Base-by-base conservation (phyloP, 2,113 vertebrate species). In the Antigone vipio region DNA sequence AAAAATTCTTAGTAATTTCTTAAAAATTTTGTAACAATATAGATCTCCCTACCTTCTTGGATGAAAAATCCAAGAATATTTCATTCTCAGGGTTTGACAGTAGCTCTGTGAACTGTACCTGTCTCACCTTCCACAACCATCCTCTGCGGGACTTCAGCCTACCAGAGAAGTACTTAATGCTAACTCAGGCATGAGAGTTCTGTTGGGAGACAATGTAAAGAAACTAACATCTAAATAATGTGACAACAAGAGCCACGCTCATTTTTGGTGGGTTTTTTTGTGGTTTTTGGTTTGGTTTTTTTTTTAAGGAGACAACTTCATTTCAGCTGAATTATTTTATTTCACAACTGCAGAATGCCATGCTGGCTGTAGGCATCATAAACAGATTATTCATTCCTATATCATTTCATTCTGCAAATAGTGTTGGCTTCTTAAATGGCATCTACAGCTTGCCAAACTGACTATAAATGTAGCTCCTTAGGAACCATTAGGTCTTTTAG, bases 101-200 rank as follows among this genome's bases (percentile, higher is more conserved):
- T 2, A 55, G 19, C 62, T 63, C 23, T 2, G 2, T 16, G 18
- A 26, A 12, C 27, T 21, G 4, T 4, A 27, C n/a, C 5, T 2
- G 9, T 6, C 27, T 34, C 53, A 10, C 5, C 34, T 30, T 44
- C 35, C 6, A 1, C 18, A 69, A 32, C 15, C 24, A 5, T 5
- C 27, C 7, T 44, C 59, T 35, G 8, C 2, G 0, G 44, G 63
- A 32, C 42, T 26, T 15, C 22, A 45, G 22, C 35, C 35, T 32
- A 4, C 35, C 34, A 42, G 15, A 63, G 44, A 10, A 52, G 30
- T 1, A 6, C 19, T 40, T 8, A 3, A 1, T 64, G 50, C n/a
- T 7, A 18, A 11, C 20, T 30, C 40, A 15, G 24, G 22, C 38
- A 8, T 18, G 32, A 32, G 34, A 12, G 34, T 11, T 32, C 20